phyloP scores from a whole-genome alignment of 2,888 invertebrate species.

The Hirtodrosophila cameraria region DNA sequence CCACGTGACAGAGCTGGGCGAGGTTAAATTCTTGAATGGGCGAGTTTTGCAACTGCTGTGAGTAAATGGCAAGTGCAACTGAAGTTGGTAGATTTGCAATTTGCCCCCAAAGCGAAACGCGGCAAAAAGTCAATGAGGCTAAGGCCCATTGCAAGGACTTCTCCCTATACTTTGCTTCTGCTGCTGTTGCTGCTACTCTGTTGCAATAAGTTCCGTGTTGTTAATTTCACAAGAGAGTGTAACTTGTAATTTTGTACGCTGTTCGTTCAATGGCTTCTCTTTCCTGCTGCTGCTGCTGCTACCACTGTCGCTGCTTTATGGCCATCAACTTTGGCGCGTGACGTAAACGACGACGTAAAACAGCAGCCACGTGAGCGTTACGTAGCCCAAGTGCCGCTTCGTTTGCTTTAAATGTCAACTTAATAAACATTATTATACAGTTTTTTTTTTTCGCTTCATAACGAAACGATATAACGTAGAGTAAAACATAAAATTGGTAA shows the following conservation, averaged over 20 bases:
- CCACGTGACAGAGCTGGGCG: conserved; percentile 34
- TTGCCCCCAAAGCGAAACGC: conserved; percentile 35
- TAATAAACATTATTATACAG: conserved; percentile 55
- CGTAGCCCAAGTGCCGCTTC: conserved; percentile 60
- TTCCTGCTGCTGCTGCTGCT: conserved; percentile 11
- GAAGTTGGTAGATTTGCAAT: conserved; percentile 42
- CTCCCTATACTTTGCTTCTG: not conserved
- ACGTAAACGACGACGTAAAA: conserved; percentile 72
- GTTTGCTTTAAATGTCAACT: conserved; percentile 71
- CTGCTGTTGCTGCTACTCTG: conserved; percentile 26
- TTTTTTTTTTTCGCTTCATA: conserved; percentile 17
- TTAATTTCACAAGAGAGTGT: conserved; percentile 78
- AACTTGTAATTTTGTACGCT: conserved; percentile 71
- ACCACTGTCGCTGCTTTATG: conserved; percentile 36
- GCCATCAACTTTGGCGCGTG: conserved; percentile 64
- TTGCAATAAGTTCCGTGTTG: conserved; percentile 80
- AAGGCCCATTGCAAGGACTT: conserved; percentile 18
- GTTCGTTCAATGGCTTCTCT: conserved; percentile 53
- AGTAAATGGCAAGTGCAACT: conserved; percentile 31
- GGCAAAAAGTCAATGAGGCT: conserved; percentile 66
- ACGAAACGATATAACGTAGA: conserved; percentile 7
- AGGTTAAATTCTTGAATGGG: conserved; percentile 25
- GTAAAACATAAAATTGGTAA: not conserved
- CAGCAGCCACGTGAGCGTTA: conserved; percentile 69
- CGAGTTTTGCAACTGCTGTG: not conserved